Evolutionary conservation across 2,888 invertebrate species (phyloP), one percentile per base, ranked within the genome.

Genomic region (Elaeidobius kamerunicus): DNA sequence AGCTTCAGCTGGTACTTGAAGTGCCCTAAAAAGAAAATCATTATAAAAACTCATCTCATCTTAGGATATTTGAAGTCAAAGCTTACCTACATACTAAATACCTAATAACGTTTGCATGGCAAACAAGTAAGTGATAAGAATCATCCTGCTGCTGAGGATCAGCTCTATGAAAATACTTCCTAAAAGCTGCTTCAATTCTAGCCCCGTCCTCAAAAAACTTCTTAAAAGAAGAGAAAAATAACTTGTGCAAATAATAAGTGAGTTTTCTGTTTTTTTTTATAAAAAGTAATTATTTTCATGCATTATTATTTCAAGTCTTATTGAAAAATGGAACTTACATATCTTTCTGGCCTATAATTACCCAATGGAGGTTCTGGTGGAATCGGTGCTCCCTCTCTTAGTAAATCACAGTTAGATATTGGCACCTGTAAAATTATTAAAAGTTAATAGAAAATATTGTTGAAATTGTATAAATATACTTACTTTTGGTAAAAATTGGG

Each of bases 71-170:
- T n/a, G n/a, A n/a, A n/a, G n/a, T n/a, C n/a, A n/a, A n/a, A n/a
- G n/a, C 57, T 76, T 67, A 88, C 88, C 88, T 82, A 79, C 92
- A 92, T n/a, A 91, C 85, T 68, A 91, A 91, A 74, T 92, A 98
- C 36, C 96, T 80, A 65, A 99, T 99, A 16, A 99, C 98, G 73
- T 99, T 99, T 2, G 92, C 97, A 73, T 99, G 99, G 63, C 98
- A 98, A 1, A 99, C 95, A 47, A 98, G 76, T 34, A 99, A 70
- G 27, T 96, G 95, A 70, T 89, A 92, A 0, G 86, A 82, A 70
- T 96, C 94, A 35, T 85, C 76, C 1, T 81, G 78, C 73, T 98
- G 95, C 0, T 78, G 76, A 0, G 86, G 82, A 34, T 84, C 79
- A 2, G 98, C 97, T 42, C 99, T 80, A 73, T 97, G 84, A 72